phyloP scores from a whole-genome alignment of 1,140 invertebrate species.

The Drosophila saltans region DNA sequence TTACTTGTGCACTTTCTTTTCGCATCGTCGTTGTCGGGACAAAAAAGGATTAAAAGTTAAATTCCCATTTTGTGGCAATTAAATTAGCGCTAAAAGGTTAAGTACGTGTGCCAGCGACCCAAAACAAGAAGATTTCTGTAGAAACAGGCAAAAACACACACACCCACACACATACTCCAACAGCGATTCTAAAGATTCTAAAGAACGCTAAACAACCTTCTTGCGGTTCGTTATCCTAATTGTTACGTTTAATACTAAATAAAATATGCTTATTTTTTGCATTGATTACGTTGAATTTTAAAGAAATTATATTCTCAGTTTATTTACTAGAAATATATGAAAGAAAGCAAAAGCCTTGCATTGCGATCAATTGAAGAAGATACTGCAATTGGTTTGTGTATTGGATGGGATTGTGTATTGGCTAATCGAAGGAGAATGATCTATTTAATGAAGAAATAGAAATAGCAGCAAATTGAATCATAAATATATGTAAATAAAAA shows the following conservation, averaged over 20 bases:
- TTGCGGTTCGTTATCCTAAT: not conserved
- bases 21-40: constrained; percentile 25
- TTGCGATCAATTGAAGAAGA: not conserved
- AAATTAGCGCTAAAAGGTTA: constrained; percentile 59
- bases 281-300: not conserved
- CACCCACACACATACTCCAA: too few relatives aligned
- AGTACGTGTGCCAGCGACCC: constrained; percentile 36
- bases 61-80: constrained; percentile 58
- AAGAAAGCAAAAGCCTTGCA: not conserved
- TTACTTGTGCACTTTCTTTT: constrained; percentile 35
- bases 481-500: too few relatives aligned
- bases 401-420: too few relatives aligned
- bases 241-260: not conserved
- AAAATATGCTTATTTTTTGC: not conserved
- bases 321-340: not conserved
- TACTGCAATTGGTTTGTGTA: too few relatives aligned
- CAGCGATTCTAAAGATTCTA: too few relatives aligned
- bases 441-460: too few relatives aligned
- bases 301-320: too few relatives aligned
- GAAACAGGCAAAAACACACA: not conserved
- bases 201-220: not conserved
- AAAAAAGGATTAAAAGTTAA: constrained; percentile 56
- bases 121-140: constrained; percentile 14
- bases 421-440: too few relatives aligned
- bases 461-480: too few relatives aligned